Evolutionary conservation across 2,888 invertebrate species (phyloP), one percentile per base, ranked within the genome.

Genomic region (Mimas tiliae): DNA sequence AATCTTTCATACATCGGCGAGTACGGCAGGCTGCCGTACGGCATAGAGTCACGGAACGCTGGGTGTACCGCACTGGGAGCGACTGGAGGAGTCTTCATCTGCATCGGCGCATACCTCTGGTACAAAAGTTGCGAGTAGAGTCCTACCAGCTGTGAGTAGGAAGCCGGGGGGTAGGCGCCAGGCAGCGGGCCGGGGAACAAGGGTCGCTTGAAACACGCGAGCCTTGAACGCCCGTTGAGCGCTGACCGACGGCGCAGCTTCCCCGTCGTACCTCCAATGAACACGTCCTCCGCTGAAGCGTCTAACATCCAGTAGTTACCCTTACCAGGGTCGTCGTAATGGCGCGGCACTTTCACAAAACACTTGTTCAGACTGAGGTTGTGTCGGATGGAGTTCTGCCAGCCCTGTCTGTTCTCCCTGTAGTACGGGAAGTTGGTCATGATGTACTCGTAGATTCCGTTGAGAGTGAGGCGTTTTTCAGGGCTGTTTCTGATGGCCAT

Each of bases 301-400:
- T 99, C 99, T 79, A 99, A 89, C 99, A 99, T 99, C 99, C 99
- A 99, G 93, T 99, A 99, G 93, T 99, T 99, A 0, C 99, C 99
- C 90, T 99, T 99, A 4, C 99, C 99, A 0, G 99, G 99, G 88
- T 99, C 99, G 90, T 99, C 99, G 92, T 99, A 99, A 84, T 98
- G 98, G 0, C 99, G 95, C 3, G 99, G 98, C 71, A 98, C 98
- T 94, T 99, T 99, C 71, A 99, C 98, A 88, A 99, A 99, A 86
- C 99, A 99, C 94, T 99, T 99, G 94, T 99, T 99, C 76, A 99
- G 94, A 78, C 98, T 98, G 7, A 99, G 94, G 90, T 99, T 99
- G 93, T 99, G 99, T 4, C 99, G 95, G 77, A 99, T 99, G 0
- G 99, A 99, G 90, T 99, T 99, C 90, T 99, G 99, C 99, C 99